These are phyloP conservation scores for Zalophus californianus DNA, from an alignment of 2,797 vertebrate species.

Conservation along the genomic window DNA sequence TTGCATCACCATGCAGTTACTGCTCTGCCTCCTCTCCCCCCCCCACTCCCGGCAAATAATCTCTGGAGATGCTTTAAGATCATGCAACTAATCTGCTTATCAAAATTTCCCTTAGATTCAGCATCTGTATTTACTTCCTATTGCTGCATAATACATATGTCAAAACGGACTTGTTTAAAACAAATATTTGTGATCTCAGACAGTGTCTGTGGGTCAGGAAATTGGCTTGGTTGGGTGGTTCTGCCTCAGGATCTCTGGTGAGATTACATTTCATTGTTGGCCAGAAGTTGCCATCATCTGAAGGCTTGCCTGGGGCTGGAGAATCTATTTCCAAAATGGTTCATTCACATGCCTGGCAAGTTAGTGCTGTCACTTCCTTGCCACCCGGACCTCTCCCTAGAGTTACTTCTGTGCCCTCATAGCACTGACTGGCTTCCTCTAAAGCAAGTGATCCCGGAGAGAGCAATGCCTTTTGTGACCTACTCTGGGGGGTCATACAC, in stretches of 20 bases:
- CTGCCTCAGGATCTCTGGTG: not conserved
- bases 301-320: not conserved
- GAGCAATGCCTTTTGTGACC: not conserved
- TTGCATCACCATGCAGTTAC: not conserved
- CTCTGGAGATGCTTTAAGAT: not conserved
- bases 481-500: not conserved
- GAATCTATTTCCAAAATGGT: not conserved
- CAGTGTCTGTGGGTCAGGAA: not conserved
- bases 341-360: not conserved
- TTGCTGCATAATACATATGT: not conserved
- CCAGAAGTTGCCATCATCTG: not conserved
- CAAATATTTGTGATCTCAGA: not conserved
- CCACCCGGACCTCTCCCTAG: not conserved
- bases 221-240: not conserved
- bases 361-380: not conserved
- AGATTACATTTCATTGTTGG: not conserved
- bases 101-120: not conserved
- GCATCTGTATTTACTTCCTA: not conserved
- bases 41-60: not conserved
- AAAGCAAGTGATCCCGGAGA: not conserved
- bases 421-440: not conserved
- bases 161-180: not conserved
- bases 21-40: no score
- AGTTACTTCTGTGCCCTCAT: not conserved
- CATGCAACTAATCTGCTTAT: not conserved